Evolutionary conservation across 2,888 invertebrate genomes (phyloP), one percentile per base, ranked within the genome.

Genomic region (Drosophila paramelanica): DNA sequence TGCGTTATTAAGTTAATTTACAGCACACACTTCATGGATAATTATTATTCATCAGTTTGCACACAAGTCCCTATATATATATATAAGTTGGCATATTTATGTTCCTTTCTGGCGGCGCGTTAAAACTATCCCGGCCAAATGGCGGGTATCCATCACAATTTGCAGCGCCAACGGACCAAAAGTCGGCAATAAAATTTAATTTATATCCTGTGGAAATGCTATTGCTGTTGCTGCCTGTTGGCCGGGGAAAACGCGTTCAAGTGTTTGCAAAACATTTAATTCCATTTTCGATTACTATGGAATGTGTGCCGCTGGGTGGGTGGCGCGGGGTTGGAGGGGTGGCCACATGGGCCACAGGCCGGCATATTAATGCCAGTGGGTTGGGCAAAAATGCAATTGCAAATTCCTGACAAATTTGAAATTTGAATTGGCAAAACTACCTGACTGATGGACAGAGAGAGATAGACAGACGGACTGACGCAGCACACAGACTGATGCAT

Each of bases 201-300:
- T 81, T 81, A 74, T 75, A 78, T 69, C 42, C 67, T 50, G 60
- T 47, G 51, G 47, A 45, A 33, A 51, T 31, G 41, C n/a, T 43
- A 13, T 8, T 25, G 41, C 25, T 45, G 43, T 11, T 52, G 43
- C 36, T 38, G 14, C 31, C 25, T 36, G 42, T 14, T 58, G 41
- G 23, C 31, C 50, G 51, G 58, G 50, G 57, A 53, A 55, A 69
- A 57, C 60, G 70, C 67, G 39, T 60, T 53, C 66, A 74, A 74
- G 74, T 74, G 81, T 81, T 81, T 74, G 71, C 75, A 66, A 74
- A 81, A 79, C 79, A 81, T 79, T 79, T 79, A 74, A 81, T 78
- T 78, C 68, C 81, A 79, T 78, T 81, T 79, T 79, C 81, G 78
- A 79, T 80, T 70, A 77, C 67, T 46, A 64, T 38, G 59, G 46